Conservation (phyloP, 2,113 vertebrate genomes). For the Nothocercus nigrocapillus region DNA sequence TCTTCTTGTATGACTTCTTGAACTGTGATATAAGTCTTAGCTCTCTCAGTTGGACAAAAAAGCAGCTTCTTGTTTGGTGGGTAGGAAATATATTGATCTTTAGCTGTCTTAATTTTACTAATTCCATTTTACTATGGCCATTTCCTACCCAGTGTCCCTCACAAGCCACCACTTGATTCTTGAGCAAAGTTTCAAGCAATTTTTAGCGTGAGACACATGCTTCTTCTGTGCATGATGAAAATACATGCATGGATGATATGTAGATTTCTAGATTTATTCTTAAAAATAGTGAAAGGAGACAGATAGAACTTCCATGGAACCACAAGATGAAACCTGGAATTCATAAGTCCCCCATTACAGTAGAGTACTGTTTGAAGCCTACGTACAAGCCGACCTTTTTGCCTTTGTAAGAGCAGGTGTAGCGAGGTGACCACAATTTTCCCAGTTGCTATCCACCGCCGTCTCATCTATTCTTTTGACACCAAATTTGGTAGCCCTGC, state of each 20-base stretch:
- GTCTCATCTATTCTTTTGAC: neutral
- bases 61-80: too few relatives aligned
- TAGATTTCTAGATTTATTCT: neutral
- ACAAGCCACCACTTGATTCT: neutral
- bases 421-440: neutral
- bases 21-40: too few relatives aligned
- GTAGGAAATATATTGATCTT: too few relatives aligned
- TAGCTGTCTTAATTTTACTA: too few relatives aligned
- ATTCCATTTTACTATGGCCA: too few relatives aligned
- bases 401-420: neutral
- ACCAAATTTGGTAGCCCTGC: neutral
- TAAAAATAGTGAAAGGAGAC: neutral
- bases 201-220: neutral
- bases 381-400: neutral
- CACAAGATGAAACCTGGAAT: neutral
- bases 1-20: too few relatives aligned
- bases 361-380: neutral
- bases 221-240: neutral
- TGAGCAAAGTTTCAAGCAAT: neutral
- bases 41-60: too few relatives aligned
- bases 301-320: neutral
- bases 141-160: too few relatives aligned
- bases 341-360: neutral
- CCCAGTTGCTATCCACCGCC: neutral
- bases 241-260: neutral